phyloP scores from a whole-genome alignment of 2,888 invertebrate genomes.

The Trissoscelio sp. region DNA sequence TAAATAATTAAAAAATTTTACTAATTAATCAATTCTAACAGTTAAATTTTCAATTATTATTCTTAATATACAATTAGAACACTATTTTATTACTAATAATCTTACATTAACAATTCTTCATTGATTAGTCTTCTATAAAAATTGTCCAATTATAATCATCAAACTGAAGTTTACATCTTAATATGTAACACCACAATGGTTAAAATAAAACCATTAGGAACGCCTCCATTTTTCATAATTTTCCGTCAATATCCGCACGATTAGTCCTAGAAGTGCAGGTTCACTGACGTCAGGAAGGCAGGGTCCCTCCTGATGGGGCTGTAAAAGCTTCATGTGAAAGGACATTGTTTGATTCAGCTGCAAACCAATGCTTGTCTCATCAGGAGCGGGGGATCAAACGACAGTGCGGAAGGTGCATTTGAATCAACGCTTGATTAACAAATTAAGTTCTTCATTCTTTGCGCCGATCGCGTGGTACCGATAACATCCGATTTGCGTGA shows the following conservation, averaged over 20 bases:
- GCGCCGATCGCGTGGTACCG: slow-evolving; percentile 72
- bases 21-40: too few species aligned
- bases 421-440: slow-evolving; percentile 82
- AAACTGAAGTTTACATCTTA: neutral
- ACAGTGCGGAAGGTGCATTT: slow-evolving; percentile 80
- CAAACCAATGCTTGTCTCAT: slow-evolving; percentile 75
- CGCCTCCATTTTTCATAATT: slow-evolving; percentile 40
- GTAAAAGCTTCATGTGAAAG: slow-evolving; percentile 83
- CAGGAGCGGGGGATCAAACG: slow-evolving; percentile 71
- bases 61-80: too few species aligned
- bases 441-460: slow-evolving; percentile 82
- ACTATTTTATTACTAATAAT: too few species aligned
- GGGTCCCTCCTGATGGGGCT: slow-evolving; percentile 77
- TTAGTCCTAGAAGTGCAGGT: slow-evolving; percentile 65
- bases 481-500: slow-evolving; percentile 75
- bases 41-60: too few species aligned
- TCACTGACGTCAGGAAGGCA: slow-evolving; percentile 71
- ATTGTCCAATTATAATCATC: neutral
- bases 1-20: too few species aligned
- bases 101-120: too few species aligned
- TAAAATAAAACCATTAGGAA: neutral
- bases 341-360: slow-evolving; percentile 83
- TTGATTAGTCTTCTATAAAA: too few species aligned
- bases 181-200: neutral
- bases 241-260: slow-evolving; percentile 49